Evolutionary conservation across 2,888 invertebrate species (phyloP).

Genomic region (Sericinus montela): DNA sequence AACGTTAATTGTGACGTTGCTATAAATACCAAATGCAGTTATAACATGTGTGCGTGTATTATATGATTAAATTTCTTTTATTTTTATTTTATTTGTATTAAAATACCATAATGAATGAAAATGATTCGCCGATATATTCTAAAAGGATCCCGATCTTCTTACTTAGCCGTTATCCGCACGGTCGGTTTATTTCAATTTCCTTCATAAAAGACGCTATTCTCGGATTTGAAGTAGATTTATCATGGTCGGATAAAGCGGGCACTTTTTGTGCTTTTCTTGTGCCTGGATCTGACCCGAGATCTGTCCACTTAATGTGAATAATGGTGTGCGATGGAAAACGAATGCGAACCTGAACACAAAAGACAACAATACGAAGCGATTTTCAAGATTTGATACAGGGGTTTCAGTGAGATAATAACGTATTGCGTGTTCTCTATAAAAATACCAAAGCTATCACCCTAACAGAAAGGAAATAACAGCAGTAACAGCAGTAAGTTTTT

Average conservation of each 20-base stretch:
- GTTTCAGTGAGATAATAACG: conserved; percentile 60
- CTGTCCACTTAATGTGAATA: conserved; percentile 80
- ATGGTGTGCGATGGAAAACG: conserved; percentile 79
- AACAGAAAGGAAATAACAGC: background rate
- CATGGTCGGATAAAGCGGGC: conserved; percentile 80
- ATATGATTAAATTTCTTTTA: too few species aligned
- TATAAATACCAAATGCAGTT: too few species aligned
- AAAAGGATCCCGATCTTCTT: conserved; percentile 75
- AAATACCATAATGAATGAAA: conserved; percentile 65
- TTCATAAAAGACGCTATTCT: conserved; percentile 80
- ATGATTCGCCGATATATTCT: conserved; percentile 75
- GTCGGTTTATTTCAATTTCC: conserved; percentile 80
- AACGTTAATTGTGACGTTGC: too few species aligned
- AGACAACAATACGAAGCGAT: conserved; percentile 77
- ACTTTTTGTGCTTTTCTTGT: conserved; percentile 79
- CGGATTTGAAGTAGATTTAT: conserved; percentile 80
- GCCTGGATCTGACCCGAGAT: conserved; percentile 80
- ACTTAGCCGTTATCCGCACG: conserved; percentile 79
- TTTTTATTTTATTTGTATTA: background rate
- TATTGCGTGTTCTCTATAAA: conserved; percentile 36
- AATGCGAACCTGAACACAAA: conserved; percentile 68
- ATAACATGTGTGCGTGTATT: too few species aligned
- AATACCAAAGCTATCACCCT: conserved; percentile 3
- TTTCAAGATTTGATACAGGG: conserved; percentile 74
- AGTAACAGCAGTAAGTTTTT: background rate